Percentiles rank a stretch among this genome's conserved stretches.
phyloP scores from a whole-genome alignment of 2,797 vertebrate species.

The Pelochelys cantorii region DNA sequence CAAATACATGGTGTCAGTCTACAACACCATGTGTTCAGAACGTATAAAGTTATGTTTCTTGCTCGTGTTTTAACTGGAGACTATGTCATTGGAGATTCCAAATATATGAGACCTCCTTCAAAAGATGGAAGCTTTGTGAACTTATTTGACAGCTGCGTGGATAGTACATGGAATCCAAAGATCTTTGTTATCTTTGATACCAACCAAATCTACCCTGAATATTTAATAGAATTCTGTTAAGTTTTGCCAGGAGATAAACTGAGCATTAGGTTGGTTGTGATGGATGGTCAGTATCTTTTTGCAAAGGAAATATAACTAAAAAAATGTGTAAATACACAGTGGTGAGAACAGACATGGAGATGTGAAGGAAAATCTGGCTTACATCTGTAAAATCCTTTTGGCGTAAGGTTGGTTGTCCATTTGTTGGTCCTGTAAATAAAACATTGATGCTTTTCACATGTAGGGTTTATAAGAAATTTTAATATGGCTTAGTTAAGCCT shows the following conservation, averaged over 20 bases:
- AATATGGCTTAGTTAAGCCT: conserved; percentile 45
- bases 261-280: conserved; percentile 32
- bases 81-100: conserved; percentile 89
- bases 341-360: neutral
- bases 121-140: conserved; percentile 95
- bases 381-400: conserved; percentile 56
- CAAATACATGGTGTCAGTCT: conserved; percentile 90
- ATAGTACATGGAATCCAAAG: conserved; percentile 93
- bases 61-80: conserved; percentile 95
- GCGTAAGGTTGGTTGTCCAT: neutral
- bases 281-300: conserved; percentile 42
- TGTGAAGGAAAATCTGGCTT: conserved; percentile 31
- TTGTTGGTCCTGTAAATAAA: conserved; percentile 42
- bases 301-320: conserved; percentile 26
- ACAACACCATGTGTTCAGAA: conserved; percentile 86
- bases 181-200: conserved; percentile 98
- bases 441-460: conserved; percentile 50
- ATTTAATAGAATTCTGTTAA: conserved; percentile 95
- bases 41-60: conserved; percentile 94
- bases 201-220: conserved; percentile 98
- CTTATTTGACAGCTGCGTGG: conserved; percentile 97
- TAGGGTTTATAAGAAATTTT: conserved; percentile 11
- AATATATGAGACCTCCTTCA: conserved; percentile 93
- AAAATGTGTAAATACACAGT: neutral
- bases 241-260: neutral